A percentile compares a stretch with the other conserved stretches of the same genome.
Evolutionary conservation across 2,113 vertebrate species (phyloP).

Genomic region (Plestiodon gilberti): DNA sequence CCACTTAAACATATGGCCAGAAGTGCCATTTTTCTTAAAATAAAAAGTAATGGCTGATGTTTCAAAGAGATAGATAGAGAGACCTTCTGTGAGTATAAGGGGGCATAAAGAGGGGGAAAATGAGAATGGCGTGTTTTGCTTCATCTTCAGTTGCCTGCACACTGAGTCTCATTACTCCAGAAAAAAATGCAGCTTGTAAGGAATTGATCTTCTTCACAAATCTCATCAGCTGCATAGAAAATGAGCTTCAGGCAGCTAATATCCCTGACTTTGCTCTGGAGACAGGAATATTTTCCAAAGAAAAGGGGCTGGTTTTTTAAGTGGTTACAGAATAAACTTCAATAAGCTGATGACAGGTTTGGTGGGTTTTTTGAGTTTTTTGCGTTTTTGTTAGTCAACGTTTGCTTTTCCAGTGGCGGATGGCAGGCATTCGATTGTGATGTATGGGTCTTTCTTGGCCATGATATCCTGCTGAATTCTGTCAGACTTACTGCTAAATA

Average conservation of each 20-base stretch:
- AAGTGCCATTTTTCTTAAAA: too few relatives aligned
- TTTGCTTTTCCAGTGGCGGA: neutral
- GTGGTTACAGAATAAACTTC: neutral
- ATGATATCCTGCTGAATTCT: neutral
- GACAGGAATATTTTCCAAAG: neutral
- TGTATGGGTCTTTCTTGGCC: neutral
- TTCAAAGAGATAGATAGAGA: too few relatives aligned
- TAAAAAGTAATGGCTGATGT: too few relatives aligned
- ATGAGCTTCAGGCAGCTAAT: neutral
- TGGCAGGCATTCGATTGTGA: neutral
- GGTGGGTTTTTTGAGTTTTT: too few relatives aligned
- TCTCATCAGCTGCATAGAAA: neutral
- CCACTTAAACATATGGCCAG: too few relatives aligned
- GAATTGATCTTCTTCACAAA: neutral
- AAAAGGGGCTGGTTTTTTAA: neutral
- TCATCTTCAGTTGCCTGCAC: neutral
- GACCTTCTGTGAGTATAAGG: neutral
- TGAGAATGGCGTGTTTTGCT: neutral
- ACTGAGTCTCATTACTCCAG: neutral
- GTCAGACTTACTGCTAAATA: neutral
- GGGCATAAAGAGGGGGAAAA: neutral
- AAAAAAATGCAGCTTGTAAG: conserved; percentile 12
- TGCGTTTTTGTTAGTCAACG: neutral
- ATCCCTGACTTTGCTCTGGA: neutral
- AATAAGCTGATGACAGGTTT: neutral